phyloP scores from a whole-genome alignment of 2,113 vertebrate genomes.

The Hippocampus barbouri region DNA sequence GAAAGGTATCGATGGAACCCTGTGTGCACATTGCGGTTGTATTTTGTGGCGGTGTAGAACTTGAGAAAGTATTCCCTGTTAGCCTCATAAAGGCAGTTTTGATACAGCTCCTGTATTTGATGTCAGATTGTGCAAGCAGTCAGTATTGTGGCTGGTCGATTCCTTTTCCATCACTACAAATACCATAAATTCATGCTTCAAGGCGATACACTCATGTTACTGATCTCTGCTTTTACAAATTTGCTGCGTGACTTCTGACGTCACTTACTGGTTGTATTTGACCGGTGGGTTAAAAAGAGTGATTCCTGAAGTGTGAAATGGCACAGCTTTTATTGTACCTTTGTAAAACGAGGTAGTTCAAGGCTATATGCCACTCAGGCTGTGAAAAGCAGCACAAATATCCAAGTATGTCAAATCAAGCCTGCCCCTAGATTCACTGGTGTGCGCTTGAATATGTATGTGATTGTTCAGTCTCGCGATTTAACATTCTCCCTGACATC shows the following conservation, averaged over 20 bases:
- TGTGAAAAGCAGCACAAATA: not conserved
- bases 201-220: conserved; percentile 23
- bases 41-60: no score
- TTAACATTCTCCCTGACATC: conserved; percentile 7
- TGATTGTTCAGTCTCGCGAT: not conserved
- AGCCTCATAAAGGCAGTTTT: not conserved
- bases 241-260: conserved; percentile 30
- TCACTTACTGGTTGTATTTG: conserved; percentile 39
- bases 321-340: conserved; percentile 30
- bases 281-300: conserved; percentile 33
- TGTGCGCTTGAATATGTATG: not conserved
- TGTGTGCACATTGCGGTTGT: no score
- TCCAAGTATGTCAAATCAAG: no score
- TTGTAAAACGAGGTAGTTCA: conserved; percentile 3
- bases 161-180: not conserved
- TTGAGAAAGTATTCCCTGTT: not conserved
- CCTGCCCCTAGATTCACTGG: not conserved
- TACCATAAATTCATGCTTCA: conserved; percentile 19
- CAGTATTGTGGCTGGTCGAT: not conserved
- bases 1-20: not conserved
- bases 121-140: not conserved
- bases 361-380: not conserved
- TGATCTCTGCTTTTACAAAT: conserved; percentile 20
- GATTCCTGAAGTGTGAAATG: conserved; percentile 43
- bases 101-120: not conserved